phyloP scores from a whole-genome alignment of 1,140 invertebrate species.

The Atta colombica region DNA sequence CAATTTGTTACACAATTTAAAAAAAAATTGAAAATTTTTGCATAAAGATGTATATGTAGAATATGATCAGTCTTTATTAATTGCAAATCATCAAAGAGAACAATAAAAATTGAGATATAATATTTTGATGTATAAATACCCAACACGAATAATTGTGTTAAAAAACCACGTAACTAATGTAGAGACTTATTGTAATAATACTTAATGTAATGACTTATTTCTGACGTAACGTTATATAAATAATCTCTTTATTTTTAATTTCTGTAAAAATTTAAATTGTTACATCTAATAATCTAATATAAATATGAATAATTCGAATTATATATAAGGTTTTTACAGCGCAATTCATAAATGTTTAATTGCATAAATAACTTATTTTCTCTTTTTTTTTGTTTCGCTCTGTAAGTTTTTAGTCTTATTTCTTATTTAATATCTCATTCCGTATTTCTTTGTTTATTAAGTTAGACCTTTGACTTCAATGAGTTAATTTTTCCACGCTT shows the following conservation, averaged over 20 bases:
- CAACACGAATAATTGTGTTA: too few relatives aligned
- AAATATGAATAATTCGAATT: neutral
- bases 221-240: neutral
- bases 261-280: neutral
- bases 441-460: slow-evolving; percentile 6
- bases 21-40: too few relatives aligned
- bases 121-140: too few relatives aligned
- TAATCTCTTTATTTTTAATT: neutral
- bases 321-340: neutral
- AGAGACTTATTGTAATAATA: too few relatives aligned
- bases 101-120: too few relatives aligned
- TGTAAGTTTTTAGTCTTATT: neutral
- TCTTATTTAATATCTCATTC: slow-evolving; percentile 5
- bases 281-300: slow-evolving; percentile 5
- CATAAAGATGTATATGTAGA: too few relatives aligned
- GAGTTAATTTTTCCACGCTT: slow-evolving; percentile 21
- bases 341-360: neutral
- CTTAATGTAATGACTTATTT: neutral
- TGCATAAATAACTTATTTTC: neutral
- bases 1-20: too few relatives aligned
- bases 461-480: neutral
- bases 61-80: too few relatives aligned
- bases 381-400: neutral
- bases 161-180: too few relatives aligned
- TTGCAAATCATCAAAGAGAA: too few relatives aligned